phyloP scores from a whole-genome alignment of 2,113 vertebrate genomes.

The Paraplagusia blochii region DNA sequence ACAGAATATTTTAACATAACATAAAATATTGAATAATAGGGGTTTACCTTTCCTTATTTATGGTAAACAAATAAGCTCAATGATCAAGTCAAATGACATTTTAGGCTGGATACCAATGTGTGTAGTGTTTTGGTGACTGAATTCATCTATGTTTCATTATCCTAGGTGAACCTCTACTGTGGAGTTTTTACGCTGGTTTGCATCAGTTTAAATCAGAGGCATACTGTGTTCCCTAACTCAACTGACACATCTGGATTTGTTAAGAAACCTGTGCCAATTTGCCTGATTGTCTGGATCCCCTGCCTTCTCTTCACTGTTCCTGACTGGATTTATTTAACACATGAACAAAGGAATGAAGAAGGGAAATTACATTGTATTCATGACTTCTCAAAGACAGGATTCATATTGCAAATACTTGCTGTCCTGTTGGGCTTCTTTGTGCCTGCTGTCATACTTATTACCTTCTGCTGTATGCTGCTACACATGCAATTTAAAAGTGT shows the following conservation, averaged over 20 bases:
- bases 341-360: neutral
- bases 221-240: conserved; percentile 69
- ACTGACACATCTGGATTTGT: conserved; percentile 61
- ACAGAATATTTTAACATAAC: neutral
- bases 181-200: conserved; percentile 77
- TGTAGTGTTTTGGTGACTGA: too few relatives aligned
- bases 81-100: too few relatives aligned
- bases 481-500: conserved; percentile 49
- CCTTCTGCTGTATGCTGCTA: conserved; percentile 68
- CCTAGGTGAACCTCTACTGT: conserved; percentile 79
- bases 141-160: conserved; percentile 1
- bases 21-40: too few relatives aligned
- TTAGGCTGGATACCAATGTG: too few relatives aligned
- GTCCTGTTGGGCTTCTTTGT: conserved; percentile 73
- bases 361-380: conserved; percentile 52
- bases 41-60: too few relatives aligned
- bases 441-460: conserved; percentile 59
- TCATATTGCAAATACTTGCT: conserved; percentile 41
- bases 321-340: conserved; percentile 62
- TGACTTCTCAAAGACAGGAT: conserved; percentile 15
- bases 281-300: conserved; percentile 65
- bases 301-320: conserved; percentile 74
- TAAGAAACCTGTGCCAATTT: conserved; percentile 36
- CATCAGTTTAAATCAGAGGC: conserved; percentile 68
- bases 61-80: too few relatives aligned